Base-by-base conservation (phyloP, 2,113 vertebrate species). In the Myrmophylax atrothorax region DNA sequence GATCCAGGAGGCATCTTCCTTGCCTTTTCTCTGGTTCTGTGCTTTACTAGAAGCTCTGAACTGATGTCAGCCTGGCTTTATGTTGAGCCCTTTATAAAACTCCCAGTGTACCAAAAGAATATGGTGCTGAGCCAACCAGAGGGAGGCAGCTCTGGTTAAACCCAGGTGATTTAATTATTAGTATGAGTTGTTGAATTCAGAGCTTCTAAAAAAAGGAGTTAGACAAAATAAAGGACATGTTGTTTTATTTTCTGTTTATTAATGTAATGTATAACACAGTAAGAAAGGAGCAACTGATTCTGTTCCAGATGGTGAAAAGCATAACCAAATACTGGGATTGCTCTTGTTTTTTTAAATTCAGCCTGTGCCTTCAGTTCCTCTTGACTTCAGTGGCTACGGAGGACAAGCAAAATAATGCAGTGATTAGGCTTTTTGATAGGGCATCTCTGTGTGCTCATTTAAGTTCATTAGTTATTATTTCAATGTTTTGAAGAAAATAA, bases 211-310 rank as follows among this genome's bases (percentile, higher is more conserved):
- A 52, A 40, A 69, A 52, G 26, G 40, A 59, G 10, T 23, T 60
- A 44, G 33, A 49, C 24, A 59, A 72, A 75, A 52, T 35, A 67
- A 69, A 66, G 68, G 10, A 8, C 10, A 13, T 1, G 5, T 62
- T 66, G 14, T 28, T 69, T 55, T 80, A 4, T 52, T 68, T 92
- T 75, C 18, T 37, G 0, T 63, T 68, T 70, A 47, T 28, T 35
- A 52, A 29, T n/a, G 5, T 60, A 18, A 10, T 16, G 11, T 66
- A 3, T 69, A 40, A 67, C 12, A 12, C 0, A 0, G 9, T 68
- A 35, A 84, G 37, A 20, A 81, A 70, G 28, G 73, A 60, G 8
- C 14, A 73, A 13, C 29, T 53, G 6, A 18, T 93, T 80, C 18
- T 56, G 6, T 73, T 84, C 80, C 37, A 53, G 40, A 3, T 44